phyloP scores from a whole-genome alignment of 2,888 invertebrate genomes.

The Polymixis flavicincta region DNA sequence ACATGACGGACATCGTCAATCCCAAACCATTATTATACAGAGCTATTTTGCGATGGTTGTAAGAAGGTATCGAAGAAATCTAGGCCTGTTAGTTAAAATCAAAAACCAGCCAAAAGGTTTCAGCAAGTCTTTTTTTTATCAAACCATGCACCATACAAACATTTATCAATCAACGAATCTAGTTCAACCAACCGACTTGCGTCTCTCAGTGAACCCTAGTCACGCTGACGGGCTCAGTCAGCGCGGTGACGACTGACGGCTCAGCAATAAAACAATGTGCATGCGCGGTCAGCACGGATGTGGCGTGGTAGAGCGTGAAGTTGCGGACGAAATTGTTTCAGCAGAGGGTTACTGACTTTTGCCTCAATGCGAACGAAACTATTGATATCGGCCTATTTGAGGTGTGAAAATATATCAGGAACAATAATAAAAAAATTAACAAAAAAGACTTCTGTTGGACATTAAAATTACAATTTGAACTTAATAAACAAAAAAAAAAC shows the following conservation, averaged over 20 bases:
- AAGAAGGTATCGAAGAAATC: too few species aligned
- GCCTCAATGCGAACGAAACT: neutral
- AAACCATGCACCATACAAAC: constrained; percentile 8
- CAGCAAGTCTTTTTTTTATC: neutral
- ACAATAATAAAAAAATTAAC: too few species aligned
- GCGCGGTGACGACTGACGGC: constrained; percentile 15
- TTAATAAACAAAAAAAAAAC: too few species aligned
- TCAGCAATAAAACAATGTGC: constrained; percentile 56
- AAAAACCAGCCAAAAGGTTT: too few species aligned
- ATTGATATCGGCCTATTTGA: neutral
- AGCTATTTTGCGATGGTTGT: too few species aligned
- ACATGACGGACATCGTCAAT: too few species aligned
- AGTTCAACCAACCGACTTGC: constrained; percentile 10
- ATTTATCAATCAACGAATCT: constrained; percentile 16
- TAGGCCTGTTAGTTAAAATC: too few species aligned
- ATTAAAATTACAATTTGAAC: too few species aligned
- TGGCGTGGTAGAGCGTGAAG: constrained; percentile 5
- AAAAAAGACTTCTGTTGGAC: too few species aligned
- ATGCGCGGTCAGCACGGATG: constrained; percentile 42
- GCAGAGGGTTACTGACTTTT: neutral
- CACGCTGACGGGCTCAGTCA: constrained; percentile 40
- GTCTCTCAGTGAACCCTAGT: constrained; percentile 40
- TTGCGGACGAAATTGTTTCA: constrained; percentile 16
- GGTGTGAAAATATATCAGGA: neutral
- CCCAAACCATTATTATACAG: too few species aligned